A percentile compares a stretch with the other conserved stretches of the same genome.
Evolutionary conservation across 1,140 invertebrate species (phyloP).

Genomic region (Forficula auricularia): DNA sequence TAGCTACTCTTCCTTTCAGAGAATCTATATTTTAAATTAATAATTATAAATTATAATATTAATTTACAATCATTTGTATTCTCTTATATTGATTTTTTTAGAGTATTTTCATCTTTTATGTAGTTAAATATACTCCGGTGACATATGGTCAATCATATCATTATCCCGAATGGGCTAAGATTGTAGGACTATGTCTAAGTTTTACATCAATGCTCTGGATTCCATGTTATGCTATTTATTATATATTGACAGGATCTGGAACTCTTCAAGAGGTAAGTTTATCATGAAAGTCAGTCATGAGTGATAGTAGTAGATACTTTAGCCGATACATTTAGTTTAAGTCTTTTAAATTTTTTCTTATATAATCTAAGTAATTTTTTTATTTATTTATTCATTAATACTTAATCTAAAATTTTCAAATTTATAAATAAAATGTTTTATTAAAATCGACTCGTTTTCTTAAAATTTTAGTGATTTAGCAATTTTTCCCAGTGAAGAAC

Average conservation of each 20-base stretch:
- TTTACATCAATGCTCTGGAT: constrained; percentile 59
- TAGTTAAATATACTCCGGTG: constrained; percentile 44
- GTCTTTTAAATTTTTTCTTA: too few relatives aligned
- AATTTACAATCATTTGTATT: not conserved
- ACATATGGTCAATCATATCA: constrained; percentile 43
- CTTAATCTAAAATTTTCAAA: not conserved
- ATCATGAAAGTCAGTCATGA: not conserved
- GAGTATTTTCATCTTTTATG: constrained; percentile 52
- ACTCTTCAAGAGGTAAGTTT: constrained; percentile 31
- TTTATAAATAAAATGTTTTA: constrained; percentile 4
- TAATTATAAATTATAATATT: not conserved
- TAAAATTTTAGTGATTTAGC: not conserved
- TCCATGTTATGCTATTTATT: constrained; percentile 44
- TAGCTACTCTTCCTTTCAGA: too few relatives aligned
- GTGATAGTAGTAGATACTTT: not conserved
- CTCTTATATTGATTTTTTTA: constrained; percentile 22
- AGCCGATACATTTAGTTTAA: too few relatives aligned
- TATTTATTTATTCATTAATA: not conserved
- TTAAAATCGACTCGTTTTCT: not conserved
- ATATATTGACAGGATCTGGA: constrained; percentile 28
- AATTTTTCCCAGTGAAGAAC: too few relatives aligned
- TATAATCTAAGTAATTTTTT: not conserved
- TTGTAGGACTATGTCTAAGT: constrained; percentile 50
- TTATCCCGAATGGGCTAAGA: constrained; percentile 56
- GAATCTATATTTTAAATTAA: not conserved